These are phyloP conservation scores for Dryobates pubescens DNA, from an alignment of 2,797 vertebrate genomes.

Conservation along the genomic window DNA sequence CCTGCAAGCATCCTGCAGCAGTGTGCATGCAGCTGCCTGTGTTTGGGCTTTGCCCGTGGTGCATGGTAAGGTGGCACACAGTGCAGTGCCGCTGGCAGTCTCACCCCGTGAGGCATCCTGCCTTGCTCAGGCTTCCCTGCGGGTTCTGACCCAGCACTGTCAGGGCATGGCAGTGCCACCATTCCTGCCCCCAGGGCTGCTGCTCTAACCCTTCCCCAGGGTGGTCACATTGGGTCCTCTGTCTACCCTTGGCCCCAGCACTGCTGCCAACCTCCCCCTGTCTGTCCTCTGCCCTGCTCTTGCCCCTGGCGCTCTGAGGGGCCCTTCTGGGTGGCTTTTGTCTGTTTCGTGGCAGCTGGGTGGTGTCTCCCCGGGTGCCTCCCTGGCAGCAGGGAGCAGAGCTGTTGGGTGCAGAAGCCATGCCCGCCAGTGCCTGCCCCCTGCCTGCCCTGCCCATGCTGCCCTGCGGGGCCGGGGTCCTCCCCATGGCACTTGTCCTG, in stretches of 20 bases:
- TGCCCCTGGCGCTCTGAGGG: neutral
- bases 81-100: fast-evolving
- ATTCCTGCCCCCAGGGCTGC: neutral
- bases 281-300: neutral
- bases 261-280: neutral
- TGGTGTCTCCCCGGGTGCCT: neutral
- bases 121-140: neutral
- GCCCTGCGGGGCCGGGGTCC: neutral
- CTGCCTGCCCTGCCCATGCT: too few species aligned
- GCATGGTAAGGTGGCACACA: neutral
- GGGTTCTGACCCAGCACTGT: neutral
- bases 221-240: neutral
- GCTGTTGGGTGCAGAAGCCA: neutral
- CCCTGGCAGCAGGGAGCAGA: fast-evolving
- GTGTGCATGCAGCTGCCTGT: fast-evolving
- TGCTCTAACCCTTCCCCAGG: fast-evolving
- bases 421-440: fast-evolving
- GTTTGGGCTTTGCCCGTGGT: neutral
- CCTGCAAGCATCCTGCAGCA: neutral
- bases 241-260: too few species aligned
- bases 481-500: neutral
- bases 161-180: neutral
- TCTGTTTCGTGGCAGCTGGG: neutral
- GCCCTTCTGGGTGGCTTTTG: neutral
- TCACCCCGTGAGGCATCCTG: neutral